phyloP scores from a whole-genome alignment of 2,888 invertebrate genomes.

The Phaonia tiefii region DNA sequence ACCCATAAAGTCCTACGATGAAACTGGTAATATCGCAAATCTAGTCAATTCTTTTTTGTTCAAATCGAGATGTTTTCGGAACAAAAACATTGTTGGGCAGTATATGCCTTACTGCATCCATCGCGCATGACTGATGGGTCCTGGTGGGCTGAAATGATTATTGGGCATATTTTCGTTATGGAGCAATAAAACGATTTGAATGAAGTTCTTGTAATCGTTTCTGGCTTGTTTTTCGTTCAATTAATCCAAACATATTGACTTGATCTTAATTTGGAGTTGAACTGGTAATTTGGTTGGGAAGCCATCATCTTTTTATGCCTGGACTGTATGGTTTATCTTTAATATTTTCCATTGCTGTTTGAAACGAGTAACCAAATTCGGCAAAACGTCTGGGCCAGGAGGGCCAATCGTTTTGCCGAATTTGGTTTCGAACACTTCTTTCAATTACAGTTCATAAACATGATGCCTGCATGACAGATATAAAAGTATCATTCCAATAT shows the following conservation, averaged over 20 bases:
- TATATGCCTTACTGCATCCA: conserved; percentile 21
- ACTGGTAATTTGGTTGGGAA: neutral
- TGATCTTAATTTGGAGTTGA: conserved; percentile 8
- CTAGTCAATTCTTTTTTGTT: too few relatives aligned
- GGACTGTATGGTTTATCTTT: neutral
- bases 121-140: conserved; percentile 20
- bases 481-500: conserved; percentile 27
- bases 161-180: neutral
- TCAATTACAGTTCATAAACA: conserved; percentile 46
- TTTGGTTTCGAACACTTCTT: conserved; percentile 41
- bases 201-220: neutral
- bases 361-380: conserved; percentile 9
- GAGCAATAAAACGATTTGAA: neutral
- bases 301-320: conserved; percentile 4
- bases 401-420: conserved; percentile 22
- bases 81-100: too few relatives aligned
- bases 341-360: conserved; percentile 9
- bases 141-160: conserved; percentile 4
- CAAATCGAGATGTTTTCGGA: too few relatives aligned
- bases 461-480: conserved; percentile 38
- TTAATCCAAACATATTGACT: conserved; percentile 19
- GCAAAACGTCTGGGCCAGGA: neutral
- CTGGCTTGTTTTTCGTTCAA: neutral
- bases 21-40: too few relatives aligned
- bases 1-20: too few relatives aligned